Base-by-base conservation (phyloP, 2,113 vertebrate species). In the Tinamus guttatus region DNA sequence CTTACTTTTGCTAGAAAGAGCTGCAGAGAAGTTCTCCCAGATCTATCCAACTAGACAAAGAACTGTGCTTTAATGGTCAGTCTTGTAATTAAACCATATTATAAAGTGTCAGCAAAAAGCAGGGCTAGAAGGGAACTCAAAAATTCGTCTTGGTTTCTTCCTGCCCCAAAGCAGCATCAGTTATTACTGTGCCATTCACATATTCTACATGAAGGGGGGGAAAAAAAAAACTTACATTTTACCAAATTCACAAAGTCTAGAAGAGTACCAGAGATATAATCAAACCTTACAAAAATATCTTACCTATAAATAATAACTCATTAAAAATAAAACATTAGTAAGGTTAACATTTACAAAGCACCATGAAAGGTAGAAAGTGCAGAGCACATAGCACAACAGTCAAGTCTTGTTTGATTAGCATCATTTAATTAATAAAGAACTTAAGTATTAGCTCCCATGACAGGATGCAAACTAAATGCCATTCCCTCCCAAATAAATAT, bases 1-100 rank as follows among this genome's bases (percentile, higher is more conserved):
- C 77, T 93, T 81, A 83, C 78, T 94, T 93, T 92, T 86, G 56
- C 91, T 62, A 78, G 88, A 71, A 92, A 88, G 85, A 70, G 34
- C 16, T 36, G 25, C 47, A 71, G 34, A 52, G 24, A 52, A 71
- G 67, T 28, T 47, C 77, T 93, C 38, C 85, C 90, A 92, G 80
- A 88, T 75, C 73, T 24, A 52, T 84, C 49, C 87, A 94, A 90
- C 88, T 75, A 96, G 43, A 76, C 70, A 62, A 78, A 59, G 41
- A 93, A 93, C 88, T 63, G 79, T 5, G 77, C 51, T 90, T 85
- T n/a, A 80, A 92, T 90, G 94, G 60, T 60, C 81, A 85, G 3
- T 86, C 51, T 86, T 93, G 38, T 67, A 87, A 94, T 82, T 87
- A 94, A 96, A 79, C 28, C 41, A 2, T 32, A 60, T 43, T 63